Conservation (phyloP, 2,113 vertebrate genomes). For the Danionella cerebrum region DNA sequence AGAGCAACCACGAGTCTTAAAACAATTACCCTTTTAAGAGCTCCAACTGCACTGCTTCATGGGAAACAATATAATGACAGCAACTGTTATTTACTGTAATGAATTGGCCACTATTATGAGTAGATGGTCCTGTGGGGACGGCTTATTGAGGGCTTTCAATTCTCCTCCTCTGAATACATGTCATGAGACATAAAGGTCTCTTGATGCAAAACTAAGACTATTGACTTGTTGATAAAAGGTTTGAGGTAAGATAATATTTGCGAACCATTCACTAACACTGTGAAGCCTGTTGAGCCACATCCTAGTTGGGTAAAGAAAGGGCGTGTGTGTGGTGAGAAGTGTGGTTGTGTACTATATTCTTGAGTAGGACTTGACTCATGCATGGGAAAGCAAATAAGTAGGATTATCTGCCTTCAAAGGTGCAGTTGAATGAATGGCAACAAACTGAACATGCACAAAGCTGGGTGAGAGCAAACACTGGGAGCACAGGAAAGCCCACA, state of each 20-base stretch:
- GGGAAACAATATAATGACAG: constrained; percentile 52
- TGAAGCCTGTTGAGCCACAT: constrained; percentile 62
- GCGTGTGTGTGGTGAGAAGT: constrained; percentile 43
- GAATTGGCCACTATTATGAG: constrained; percentile 54
- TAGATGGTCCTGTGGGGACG: constrained; percentile 45
- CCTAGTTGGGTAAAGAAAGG: constrained; percentile 60
- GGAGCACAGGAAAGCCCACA: constrained; percentile 9
- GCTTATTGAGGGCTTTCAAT: constrained; percentile 49
- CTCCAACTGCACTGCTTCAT: constrained; percentile 46
- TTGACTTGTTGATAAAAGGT: constrained; percentile 54
- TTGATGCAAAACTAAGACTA: constrained; percentile 55
- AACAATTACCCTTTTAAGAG: constrained; percentile 52
- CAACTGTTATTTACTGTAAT: constrained; percentile 61
- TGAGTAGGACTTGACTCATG: constrained; percentile 57
- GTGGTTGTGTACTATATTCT: constrained; percentile 47
- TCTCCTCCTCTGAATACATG: constrained; percentile 55
- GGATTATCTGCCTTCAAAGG: constrained; percentile 57
- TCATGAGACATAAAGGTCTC: constrained; percentile 58
- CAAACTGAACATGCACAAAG: constrained; percentile 15
- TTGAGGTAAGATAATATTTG: constrained; percentile 65
- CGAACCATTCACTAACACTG: constrained; percentile 58
- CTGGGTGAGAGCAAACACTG: neutral
- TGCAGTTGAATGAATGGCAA: constrained; percentile 45
- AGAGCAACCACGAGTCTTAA: constrained; percentile 45
- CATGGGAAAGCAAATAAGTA: constrained; percentile 63